These are phyloP conservation scores for Bradypodion pumilum DNA, from an alignment of 2,797 vertebrate genomes.

Conservation along the genomic window DNA sequence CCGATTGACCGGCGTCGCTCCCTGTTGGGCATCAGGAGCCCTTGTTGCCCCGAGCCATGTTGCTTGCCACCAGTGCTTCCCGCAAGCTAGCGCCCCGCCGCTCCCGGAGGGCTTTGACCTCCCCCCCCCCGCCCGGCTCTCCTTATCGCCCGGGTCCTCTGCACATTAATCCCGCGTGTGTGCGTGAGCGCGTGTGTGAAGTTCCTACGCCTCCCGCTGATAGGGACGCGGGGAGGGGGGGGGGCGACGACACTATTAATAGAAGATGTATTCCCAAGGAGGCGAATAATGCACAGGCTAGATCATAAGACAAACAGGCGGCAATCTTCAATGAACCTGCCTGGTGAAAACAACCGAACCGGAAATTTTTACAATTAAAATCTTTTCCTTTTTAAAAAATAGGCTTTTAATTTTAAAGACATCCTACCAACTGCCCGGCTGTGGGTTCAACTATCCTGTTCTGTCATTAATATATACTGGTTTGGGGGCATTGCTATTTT, in stretches of 20 bases:
- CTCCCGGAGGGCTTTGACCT: not conserved
- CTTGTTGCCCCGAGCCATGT: not conserved
- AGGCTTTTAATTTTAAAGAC: too few species aligned
- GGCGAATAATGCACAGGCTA: not conserved
- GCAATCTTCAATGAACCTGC: not conserved
- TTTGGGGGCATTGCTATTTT: too few species aligned
- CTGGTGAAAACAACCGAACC: accelerated
- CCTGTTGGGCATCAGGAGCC: not conserved
- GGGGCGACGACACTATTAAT: too few species aligned
- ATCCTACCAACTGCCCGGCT: too few species aligned
- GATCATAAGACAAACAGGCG: not conserved
- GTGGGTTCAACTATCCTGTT: too few species aligned
- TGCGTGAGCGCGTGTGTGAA: conserved; percentile 32
- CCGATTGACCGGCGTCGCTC: not conserved
- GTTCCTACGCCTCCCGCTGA: conserved; percentile 38
- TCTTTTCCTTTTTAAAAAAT: too few species aligned
- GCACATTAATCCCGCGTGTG: not conserved
- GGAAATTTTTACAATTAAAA: too few species aligned
- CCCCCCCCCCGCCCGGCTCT: too few species aligned
- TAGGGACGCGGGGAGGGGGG: not conserved
- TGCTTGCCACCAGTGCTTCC: not conserved
- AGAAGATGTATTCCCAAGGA: not conserved
- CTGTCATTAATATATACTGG: too few species aligned
- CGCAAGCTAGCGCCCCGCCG: not conserved
- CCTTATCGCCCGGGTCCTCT: not conserved